Conservation (phyloP, 2,888 invertebrate genomes). For the Nematopogon swammerdamellus region DNA sequence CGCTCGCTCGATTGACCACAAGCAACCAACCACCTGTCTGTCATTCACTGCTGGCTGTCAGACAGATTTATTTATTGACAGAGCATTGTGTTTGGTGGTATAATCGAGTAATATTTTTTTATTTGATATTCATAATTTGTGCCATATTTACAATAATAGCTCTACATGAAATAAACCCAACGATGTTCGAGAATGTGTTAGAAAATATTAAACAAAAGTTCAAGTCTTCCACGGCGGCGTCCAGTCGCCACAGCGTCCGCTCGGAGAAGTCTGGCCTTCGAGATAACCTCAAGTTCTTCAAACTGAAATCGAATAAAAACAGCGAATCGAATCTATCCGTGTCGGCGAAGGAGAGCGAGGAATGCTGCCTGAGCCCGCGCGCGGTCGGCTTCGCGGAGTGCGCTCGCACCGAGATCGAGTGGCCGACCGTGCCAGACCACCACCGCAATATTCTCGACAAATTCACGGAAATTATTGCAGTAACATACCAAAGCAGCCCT, state of each 20-base stretch:
- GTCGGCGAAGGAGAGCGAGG: constrained; percentile 27
- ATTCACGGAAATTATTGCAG: constrained; percentile 42
- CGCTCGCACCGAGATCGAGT: constrained; percentile 49
- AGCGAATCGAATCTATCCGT: constrained; percentile 11
- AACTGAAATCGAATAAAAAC: constrained; percentile 31
- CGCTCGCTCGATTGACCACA: no score
- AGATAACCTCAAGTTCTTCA: constrained; percentile 32
- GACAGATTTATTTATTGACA: no score
- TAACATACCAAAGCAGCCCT: constrained; percentile 19
- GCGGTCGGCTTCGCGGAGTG: constrained; percentile 45
- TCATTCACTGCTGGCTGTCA: not conserved
- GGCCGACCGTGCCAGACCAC: constrained; percentile 50
- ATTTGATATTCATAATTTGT: constrained; percentile 16
- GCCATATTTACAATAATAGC: constrained; percentile 23
- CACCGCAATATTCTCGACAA: constrained; percentile 45
- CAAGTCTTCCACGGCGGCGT: constrained; percentile 24
- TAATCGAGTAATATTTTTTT: no score
- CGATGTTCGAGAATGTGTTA: constrained; percentile 45
- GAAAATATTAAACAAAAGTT: constrained; percentile 41
- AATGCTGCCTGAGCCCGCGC: constrained; percentile 51
- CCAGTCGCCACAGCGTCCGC: constrained; percentile 4
- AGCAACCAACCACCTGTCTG: no score
- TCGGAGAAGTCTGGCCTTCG: constrained; percentile 31
- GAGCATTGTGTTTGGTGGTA: no score
- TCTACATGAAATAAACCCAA: constrained; percentile 13